phyloP scores from a whole-genome alignment of 2,888 invertebrate species.

The Drosophila kuntzei region DNA sequence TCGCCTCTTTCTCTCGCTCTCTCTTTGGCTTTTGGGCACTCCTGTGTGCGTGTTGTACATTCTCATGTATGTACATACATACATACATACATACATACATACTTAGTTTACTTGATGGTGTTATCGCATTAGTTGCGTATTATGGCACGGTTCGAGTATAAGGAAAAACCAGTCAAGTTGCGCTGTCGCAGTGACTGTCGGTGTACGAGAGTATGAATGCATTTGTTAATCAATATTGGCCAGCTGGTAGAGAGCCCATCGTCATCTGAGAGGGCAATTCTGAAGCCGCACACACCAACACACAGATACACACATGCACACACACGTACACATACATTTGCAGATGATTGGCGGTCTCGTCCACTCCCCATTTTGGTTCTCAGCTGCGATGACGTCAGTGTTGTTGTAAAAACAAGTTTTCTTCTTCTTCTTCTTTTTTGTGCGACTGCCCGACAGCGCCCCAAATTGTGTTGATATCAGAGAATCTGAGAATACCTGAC shows the following conservation, averaged over 20 bases:
- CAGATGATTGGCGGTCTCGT: constrained; percentile 72
- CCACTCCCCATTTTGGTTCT: constrained; percentile 83
- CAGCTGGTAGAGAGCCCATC: constrained; percentile 63
- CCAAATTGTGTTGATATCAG: constrained; percentile 28
- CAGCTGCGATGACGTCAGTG: constrained; percentile 80
- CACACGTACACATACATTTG: constrained; percentile 23
- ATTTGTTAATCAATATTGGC: constrained; percentile 70
- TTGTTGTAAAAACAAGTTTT: constrained; percentile 76
- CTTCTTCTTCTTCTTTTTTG: constrained; percentile 17
- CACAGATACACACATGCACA: constrained; percentile 1
- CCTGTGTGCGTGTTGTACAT: constrained; percentile 38
- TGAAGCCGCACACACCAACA: constrained; percentile 20
- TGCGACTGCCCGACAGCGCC: constrained; percentile 19
- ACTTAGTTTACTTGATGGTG: constrained; percentile 58
- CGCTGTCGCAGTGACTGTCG: constrained; percentile 26
- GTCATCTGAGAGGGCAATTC: constrained; percentile 40
- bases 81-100: constrained; percentile 23
- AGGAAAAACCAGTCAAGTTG: constrained; percentile 38
- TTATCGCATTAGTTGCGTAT: constrained; percentile 70
- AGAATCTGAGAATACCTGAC: constrained; percentile 55
- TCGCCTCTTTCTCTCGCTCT: constrained; percentile 21
- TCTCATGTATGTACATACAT: constrained; percentile 39
- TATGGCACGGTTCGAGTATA: constrained; percentile 45
- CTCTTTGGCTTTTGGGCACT: constrained; percentile 31
- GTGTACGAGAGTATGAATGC: constrained; percentile 12